Evolutionary conservation across 2,888 invertebrate species (phyloP), one percentile per base, ranked within the genome.

Genomic region (Oscheius sp.): DNA sequence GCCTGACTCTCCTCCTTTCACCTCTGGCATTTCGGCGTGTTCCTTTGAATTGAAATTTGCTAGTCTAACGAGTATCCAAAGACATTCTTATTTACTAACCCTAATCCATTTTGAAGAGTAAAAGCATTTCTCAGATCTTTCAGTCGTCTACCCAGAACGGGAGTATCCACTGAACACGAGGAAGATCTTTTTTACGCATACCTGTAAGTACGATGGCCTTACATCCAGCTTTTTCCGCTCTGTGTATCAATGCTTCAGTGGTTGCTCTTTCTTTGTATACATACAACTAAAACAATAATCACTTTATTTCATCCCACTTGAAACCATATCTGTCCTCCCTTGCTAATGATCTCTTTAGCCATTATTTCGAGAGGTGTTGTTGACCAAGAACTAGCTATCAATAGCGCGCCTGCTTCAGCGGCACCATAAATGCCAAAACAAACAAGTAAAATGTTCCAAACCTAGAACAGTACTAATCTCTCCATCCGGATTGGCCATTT

Each of bases 361-460:
- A 95, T 91, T 86, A 94, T 93, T 87, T 95, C 95, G 61, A 95
- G 90, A 44, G 93, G 93, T 77, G 91, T 91, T 0, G 94, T 95
- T 0, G 94, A 89, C 71, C 94, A 90, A 0, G 94, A 95, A 77
- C 94, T 94, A 63, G 94, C 88, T 24, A 91, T 93, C 86, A 91
- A 94, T 72, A 94, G 89, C 0, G 92, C 91, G 0, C 91, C 91
- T 74, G 90, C 89, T 26, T 89, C 89, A 78, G 91, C 91, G n/a
- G 92, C 94, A 83, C 94, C 94, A 91, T 86, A 17, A n/a, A n/a
- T n/a, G n/a, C n/a, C n/a, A n/a, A n/a, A n/a, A n/a, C n/a, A n/a
- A n/a, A n/a, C n/a, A n/a, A n/a, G n/a, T n/a, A n/a, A n/a, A n/a
- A n/a, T n/a, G n/a, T n/a, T n/a, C n/a, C n/a, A n/a, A 87, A 92